Evolutionary conservation across 2,797 vertebrate species (phyloP).

Genomic region (Salarias fasciatus): DNA sequence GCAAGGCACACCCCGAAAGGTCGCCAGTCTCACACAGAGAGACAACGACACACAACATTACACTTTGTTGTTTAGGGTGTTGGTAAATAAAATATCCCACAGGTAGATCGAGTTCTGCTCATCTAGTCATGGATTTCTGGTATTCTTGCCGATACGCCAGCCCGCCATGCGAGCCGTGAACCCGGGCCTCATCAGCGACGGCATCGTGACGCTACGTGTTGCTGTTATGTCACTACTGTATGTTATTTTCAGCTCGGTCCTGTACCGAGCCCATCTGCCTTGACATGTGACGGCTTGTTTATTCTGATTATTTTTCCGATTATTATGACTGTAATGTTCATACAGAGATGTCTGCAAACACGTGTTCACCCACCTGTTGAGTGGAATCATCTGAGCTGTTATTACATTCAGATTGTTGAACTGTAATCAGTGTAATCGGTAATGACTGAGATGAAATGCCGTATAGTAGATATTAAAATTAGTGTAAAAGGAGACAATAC

Average conservation of each 20-base stretch:
- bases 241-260: conserved; percentile 30
- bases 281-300: conserved; percentile 27
- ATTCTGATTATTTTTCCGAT: conserved; percentile 8
- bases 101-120: too few relatives aligned
- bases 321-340: conserved; percentile 1
- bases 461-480: too few relatives aligned
- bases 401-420: not conserved
- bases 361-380: conserved; percentile 15
- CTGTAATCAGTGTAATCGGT: too few relatives aligned
- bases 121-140: conserved; percentile 12
- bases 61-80: too few relatives aligned
- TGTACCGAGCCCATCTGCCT: conserved; percentile 46
- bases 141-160: conserved; percentile 46
- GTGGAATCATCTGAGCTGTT: not conserved
- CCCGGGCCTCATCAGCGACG: conserved; percentile 25
- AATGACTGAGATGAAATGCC: too few relatives aligned
- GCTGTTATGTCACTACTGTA: conserved; percentile 15
- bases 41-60: too few relatives aligned
- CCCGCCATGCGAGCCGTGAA: conserved; percentile 55
- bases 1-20: too few relatives aligned
- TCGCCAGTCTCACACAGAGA: too few relatives aligned
- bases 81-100: too few relatives aligned
- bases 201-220: conserved; percentile 16
- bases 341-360: conserved; percentile 15
- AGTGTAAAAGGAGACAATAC: too few relatives aligned